Conservation (phyloP, 2,888 invertebrate species). For the Escarpia spicata region DNA sequence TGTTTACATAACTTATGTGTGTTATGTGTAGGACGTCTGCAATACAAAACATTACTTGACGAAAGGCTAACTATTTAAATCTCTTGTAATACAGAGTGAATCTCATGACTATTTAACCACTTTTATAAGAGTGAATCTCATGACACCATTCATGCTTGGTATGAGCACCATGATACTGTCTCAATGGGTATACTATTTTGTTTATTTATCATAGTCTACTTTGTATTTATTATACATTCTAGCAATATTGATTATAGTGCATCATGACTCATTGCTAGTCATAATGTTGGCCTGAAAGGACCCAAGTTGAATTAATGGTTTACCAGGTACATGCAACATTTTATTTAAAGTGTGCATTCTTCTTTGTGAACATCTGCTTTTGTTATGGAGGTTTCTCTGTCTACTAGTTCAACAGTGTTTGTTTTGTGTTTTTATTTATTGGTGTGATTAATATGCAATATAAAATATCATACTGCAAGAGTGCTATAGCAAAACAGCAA, state of each 20-base stretch:
- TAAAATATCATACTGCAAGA: neutral
- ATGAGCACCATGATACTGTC: neutral
- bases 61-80: neutral
- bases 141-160: neutral
- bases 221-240: neutral
- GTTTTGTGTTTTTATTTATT: conserved; percentile 16
- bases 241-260: neutral
- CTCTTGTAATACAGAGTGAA: neutral
- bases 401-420: neutral
- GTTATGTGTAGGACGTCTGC: neutral
- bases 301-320: neutral
- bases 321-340: neutral
- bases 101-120: neutral
- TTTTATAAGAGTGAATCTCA: neutral
- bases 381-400: neutral
- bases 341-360: neutral
- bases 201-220: conserved; percentile 7
- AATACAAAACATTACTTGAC: neutral
- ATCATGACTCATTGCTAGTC: neutral
- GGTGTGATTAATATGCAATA: neutral
- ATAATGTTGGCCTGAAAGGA: neutral
- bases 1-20: conserved; percentile 1
- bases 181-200: neutral
- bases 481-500: neutral
- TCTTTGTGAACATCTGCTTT: neutral